These are phyloP conservation scores for Chalcosyrphus nemorum DNA, from an alignment of 2,888 invertebrate species.

Conservation along the genomic window DNA sequence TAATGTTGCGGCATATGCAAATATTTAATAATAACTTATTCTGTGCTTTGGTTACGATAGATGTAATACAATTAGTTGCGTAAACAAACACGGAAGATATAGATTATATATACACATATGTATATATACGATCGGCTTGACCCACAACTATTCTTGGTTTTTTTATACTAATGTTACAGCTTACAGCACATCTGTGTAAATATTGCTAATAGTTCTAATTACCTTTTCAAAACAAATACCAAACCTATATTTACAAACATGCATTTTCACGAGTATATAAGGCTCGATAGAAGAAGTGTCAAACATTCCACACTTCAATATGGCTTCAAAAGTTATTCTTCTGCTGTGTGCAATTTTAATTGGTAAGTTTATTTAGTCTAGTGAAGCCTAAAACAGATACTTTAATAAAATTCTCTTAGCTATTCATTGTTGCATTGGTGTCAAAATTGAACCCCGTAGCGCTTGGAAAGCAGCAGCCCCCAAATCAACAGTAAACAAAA, in stretches of 20 bases:
- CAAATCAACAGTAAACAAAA: not conserved
- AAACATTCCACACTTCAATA: not conserved
- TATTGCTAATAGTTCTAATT: not conserved
- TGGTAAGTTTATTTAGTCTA: not conserved
- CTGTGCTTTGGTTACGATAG: too few species aligned
- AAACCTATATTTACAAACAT: not conserved
- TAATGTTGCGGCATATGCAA: too few species aligned
- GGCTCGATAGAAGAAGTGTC: not conserved
- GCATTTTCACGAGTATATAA: not conserved
- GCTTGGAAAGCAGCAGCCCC: conserved; percentile 84
- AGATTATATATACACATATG: too few species aligned
- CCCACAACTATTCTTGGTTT: not conserved
- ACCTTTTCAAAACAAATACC: too few species aligned
- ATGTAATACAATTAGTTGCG: too few species aligned
- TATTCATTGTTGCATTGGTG: not conserved
- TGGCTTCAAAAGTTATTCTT: not conserved
- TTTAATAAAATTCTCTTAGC: not conserved
- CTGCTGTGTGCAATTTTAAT: not conserved
- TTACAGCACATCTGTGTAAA: not conserved
- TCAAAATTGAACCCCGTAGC: conserved; percentile 77
- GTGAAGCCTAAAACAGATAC: not conserved
- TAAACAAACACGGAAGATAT: too few species aligned
- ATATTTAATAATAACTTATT: too few species aligned
- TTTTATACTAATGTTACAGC: not conserved
- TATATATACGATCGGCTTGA: too few species aligned